Percentiles rank a stretch among this genome's conserved stretches.
Evolutionary conservation across 2,113 vertebrate species (phyloP).

Genomic region (Irena cyanogastra): DNA sequence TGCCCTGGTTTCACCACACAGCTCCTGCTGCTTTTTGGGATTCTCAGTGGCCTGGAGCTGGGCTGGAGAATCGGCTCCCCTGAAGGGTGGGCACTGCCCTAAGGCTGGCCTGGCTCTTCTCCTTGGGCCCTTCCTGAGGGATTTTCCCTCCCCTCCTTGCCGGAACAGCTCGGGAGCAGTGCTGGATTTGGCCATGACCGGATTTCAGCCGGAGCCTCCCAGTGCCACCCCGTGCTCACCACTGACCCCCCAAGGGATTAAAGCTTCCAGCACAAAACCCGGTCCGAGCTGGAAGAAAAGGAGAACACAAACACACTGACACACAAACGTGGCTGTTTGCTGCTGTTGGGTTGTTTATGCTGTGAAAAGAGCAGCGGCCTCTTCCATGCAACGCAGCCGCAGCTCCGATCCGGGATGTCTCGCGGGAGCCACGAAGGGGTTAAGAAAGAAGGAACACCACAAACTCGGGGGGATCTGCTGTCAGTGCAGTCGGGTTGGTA

Average conservation of each 20-base stretch:
- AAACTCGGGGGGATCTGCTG: fast-evolving
- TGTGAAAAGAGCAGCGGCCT: fast-evolving
- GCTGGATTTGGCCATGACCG: not conserved
- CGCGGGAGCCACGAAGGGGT: fast-evolving
- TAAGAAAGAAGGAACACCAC: not conserved
- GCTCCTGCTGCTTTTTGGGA: fast-evolving
- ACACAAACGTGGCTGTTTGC: not conserved
- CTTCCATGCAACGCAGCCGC: fast-evolving
- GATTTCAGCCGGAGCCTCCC: not conserved
- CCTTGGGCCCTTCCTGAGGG: not conserved
- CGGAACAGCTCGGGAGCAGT: fast-evolving
- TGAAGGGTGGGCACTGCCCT: not conserved
- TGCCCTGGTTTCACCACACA: fast-evolving
- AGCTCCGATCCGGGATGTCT: fast-evolving
- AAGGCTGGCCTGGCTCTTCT: not conserved
- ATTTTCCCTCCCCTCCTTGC: not conserved
- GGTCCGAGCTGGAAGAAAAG: not conserved
- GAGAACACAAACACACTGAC: not conserved
- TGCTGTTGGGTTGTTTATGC: not conserved
- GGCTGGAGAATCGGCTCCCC: fast-evolving
- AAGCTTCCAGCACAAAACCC: not conserved
- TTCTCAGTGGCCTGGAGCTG: fast-evolving
- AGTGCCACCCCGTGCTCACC: not conserved
- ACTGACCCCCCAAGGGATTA: fast-evolving
- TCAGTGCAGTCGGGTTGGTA: fast-evolving